Base-by-base conservation (phyloP, 2,113 vertebrate genomes). In the Melanotaenia duboulayi region DNA sequence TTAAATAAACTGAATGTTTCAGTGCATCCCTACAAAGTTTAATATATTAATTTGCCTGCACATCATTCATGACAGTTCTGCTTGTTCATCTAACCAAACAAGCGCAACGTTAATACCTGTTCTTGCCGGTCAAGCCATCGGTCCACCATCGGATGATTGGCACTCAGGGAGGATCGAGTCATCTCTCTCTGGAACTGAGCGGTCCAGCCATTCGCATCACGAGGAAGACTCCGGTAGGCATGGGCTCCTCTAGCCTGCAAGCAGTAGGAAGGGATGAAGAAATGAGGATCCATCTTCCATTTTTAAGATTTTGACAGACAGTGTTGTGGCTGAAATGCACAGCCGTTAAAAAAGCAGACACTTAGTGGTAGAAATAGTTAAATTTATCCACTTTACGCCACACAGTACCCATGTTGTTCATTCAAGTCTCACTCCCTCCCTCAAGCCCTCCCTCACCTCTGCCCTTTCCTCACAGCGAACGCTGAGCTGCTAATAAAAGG, bases 81-180 rank as follows among this genome's bases (percentile, higher is more conserved):
- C 16, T 0, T 1, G 44, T 51, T 60, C 14, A 14, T 13, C 4
- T 9, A 40, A 40, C 14, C 11, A 7, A 0, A 39, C 19, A 68
- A 56, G 71, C 32, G 58, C 52, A 44, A 11, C 28, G 46, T 44
- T 56, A 40, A 1, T 95, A 99, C 98, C 97, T 99, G 97, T 79
- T 99, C 97, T 90, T 99, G 98, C 74, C 93, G 95, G 91, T 97
- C 96, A 71, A 99, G 93, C 97, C 97, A 98, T 81, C 92, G 95
- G 92, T 99, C 98, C 89, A 99, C 97, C 96, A 99, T 95, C 2
- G 98, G 98, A 91, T 99, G 98, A 91, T 96, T 99, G 93, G 97
- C 96, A 76, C 97, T 98, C 77, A 99, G 94, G 48, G 98, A 99
- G 19, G 97, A 97, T 68, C 97, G 95, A 63, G 96, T 95, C 72